Percentiles rank a stretch among this genome's conserved stretches.
phyloP scores from a whole-genome alignment of 2,888 invertebrate genomes.

The Archips xylosteana region DNA sequence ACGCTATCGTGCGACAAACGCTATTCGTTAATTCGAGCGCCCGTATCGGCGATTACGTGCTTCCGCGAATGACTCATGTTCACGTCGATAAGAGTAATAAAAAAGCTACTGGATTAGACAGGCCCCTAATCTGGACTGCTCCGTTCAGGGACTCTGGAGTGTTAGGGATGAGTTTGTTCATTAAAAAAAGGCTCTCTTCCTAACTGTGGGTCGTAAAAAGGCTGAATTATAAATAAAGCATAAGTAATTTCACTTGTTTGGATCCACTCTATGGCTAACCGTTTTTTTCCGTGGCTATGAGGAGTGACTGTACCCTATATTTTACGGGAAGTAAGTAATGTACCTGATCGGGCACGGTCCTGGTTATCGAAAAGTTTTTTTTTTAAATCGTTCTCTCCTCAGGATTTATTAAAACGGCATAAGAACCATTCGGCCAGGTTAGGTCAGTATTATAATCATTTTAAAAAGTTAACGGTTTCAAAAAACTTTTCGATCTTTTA shows the following conservation, averaged over 20 bases:
- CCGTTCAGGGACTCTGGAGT: neutral
- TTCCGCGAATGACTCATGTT: slow-evolving; percentile 58
- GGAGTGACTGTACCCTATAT: neutral
- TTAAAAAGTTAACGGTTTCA: no score
- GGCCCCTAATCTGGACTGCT: neutral
- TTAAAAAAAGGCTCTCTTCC: neutral
- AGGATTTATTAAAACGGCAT: no score
- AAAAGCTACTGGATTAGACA: neutral
- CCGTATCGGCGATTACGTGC: slow-evolving; percentile 79
- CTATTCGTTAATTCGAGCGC: slow-evolving; percentile 68
- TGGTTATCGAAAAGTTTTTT: no score
- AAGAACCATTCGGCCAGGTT: no score
- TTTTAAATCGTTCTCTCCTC: no score
- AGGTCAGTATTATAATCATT: no score
- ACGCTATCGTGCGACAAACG: slow-evolving; percentile 43
- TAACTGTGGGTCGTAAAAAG: neutral
- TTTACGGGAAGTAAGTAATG: neutral
- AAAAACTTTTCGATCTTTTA: no score
- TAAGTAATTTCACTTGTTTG: neutral
- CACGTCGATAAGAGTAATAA: slow-evolving; percentile 3
- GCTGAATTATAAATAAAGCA: neutral
- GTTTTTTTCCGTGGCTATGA: neutral
- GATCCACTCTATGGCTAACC: neutral
- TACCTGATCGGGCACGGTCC: no score
- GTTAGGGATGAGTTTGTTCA: neutral